phyloP scores from a whole-genome alignment of 2,888 invertebrate genomes.

The Archaeoteleia sp. region DNA sequence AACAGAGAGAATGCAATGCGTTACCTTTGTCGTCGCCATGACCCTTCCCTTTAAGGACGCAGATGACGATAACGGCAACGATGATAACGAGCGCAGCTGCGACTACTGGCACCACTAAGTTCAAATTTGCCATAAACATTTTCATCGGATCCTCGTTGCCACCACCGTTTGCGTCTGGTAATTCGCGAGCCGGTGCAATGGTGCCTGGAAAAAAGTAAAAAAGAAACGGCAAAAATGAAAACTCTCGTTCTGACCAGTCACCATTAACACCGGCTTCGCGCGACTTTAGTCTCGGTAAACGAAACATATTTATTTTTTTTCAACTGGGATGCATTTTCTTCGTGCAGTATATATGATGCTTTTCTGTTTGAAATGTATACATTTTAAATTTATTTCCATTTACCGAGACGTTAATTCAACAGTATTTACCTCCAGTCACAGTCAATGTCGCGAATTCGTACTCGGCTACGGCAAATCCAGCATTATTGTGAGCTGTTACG shows the following conservation, averaged over 20 bases:
- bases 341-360: too few relatives aligned
- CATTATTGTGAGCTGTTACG: slow-evolving; percentile 95
- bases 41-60: slow-evolving; percentile 91
- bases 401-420: slow-evolving; percentile 39
- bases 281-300: slow-evolving; percentile 22
- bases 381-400: slow-evolving; percentile 14
- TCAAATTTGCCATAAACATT: slow-evolving; percentile 91
- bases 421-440: slow-evolving; percentile 88
- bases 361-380: too few relatives aligned
- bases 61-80: slow-evolving; percentile 94
- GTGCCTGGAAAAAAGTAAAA: slow-evolving; percentile 88
- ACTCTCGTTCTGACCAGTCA: slow-evolving; percentile 56
- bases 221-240: background rate
- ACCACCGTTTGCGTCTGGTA: slow-evolving; percentile 81
- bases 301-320: slow-evolving; percentile 7
- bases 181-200: slow-evolving; percentile 92
- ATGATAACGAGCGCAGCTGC: slow-evolving; percentile 94
- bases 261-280: slow-evolving; percentile 70
- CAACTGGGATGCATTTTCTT: too few relatives aligned
- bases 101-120: slow-evolving; percentile 94
- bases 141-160: slow-evolving; percentile 86
- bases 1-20: slow-evolving; percentile 73
- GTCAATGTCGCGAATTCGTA: slow-evolving; percentile 97
- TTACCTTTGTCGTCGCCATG: slow-evolving; percentile 86
- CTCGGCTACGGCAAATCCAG: slow-evolving; percentile 95